Conservation (phyloP, 2,797 vertebrate genomes). For the Pseudochirops corinnae region DNA sequence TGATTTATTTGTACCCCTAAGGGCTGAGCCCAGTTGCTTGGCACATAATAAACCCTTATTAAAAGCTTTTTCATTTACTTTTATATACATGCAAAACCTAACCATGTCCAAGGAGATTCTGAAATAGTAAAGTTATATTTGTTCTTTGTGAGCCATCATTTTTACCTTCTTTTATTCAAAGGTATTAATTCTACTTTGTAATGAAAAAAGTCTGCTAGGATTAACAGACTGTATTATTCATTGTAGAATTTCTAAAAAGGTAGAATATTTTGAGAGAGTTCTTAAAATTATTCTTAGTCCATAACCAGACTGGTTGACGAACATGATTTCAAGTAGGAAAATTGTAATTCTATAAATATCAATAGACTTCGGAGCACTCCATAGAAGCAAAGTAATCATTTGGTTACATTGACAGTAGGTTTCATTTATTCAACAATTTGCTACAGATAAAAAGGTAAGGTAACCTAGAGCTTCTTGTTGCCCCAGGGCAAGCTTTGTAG, state of each 20-base stretch:
- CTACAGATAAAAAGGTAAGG: background rate
- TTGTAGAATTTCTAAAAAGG: background rate
- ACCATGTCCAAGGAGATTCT: background rate
- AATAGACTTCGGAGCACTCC: conserved; percentile 31
- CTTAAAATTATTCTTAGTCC: conserved; percentile 57
- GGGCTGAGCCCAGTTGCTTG: background rate
- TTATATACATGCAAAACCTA: background rate
- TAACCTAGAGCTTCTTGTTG: background rate
- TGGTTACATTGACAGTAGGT: background rate
- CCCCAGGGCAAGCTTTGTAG: background rate
- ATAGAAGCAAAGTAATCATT: background rate
- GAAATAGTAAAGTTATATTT: background rate
- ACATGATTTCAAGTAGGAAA: conserved; percentile 45
- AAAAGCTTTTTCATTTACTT: background rate
- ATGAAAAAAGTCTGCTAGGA: background rate
- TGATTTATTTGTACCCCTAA: background rate
- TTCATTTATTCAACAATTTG: background rate
- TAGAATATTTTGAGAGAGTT: conserved; percentile 46
- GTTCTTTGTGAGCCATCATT: background rate
- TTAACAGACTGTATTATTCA: background rate
- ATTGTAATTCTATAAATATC: conserved; percentile 55
- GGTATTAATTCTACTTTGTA: background rate
- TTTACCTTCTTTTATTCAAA: background rate
- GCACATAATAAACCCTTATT: background rate
- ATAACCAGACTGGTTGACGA: background rate